Conservation (phyloP, 1,140 invertebrate species). For the Ooceraea biroi region DNA sequence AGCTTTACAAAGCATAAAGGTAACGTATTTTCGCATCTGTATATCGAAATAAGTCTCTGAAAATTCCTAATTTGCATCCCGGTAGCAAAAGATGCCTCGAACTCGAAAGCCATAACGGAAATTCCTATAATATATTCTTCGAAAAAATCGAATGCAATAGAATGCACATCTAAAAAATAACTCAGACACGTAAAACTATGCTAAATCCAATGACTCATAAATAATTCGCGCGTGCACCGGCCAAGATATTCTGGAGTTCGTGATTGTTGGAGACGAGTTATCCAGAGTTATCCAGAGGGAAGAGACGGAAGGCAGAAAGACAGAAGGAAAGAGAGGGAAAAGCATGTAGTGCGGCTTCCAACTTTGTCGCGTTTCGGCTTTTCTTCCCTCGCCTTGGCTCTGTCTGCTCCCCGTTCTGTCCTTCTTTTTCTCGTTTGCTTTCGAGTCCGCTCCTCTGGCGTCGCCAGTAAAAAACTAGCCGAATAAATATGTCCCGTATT, state of each 20-base stretch:
- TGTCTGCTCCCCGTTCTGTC: conserved; percentile 42
- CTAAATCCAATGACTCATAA: neutral
- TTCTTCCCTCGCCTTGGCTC: conserved; percentile 36
- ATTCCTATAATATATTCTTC: neutral
- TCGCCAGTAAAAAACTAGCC: conserved; percentile 54
- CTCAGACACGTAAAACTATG: neutral
- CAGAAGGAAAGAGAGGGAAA: neutral
- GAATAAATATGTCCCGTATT: conserved; percentile 79
- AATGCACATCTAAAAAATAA: neutral
- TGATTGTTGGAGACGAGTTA: too few relatives aligned
- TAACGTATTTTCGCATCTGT: conserved; percentile 45
- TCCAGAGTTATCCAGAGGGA: too few relatives aligned
- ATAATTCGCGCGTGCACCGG: neutral
- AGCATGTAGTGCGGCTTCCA: conserved; percentile 4
- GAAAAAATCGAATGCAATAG: neutral
- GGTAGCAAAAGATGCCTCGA: conserved; percentile 26
- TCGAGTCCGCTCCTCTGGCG: conserved; percentile 30
- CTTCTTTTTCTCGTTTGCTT: conserved; percentile 40
- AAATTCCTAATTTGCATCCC: conserved; percentile 50
- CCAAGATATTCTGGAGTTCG: too few relatives aligned
- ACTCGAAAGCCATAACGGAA: conserved; percentile 20
- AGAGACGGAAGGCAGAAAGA: neutral
- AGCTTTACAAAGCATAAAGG: conserved; percentile 46
- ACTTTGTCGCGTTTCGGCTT: conserved; percentile 48
- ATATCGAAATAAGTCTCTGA: conserved; percentile 51